These are phyloP conservation scores for Lucilia sericata DNA, from an alignment of 1,140 invertebrate species.

Conservation along the genomic window DNA sequence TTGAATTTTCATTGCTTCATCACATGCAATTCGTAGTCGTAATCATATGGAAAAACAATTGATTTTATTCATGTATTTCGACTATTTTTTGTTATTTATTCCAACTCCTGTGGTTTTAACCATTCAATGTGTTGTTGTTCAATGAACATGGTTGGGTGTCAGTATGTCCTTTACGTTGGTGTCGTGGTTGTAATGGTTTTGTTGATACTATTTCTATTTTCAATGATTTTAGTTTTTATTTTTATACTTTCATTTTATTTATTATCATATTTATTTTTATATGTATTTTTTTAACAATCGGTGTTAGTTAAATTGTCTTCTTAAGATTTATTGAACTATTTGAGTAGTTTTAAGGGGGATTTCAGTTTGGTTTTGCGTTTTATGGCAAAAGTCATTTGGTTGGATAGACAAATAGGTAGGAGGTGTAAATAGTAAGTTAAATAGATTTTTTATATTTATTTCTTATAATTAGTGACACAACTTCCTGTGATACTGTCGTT, in stretches of 20 bases:
- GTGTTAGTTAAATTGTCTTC: slow-evolving; percentile 6
- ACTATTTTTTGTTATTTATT: not conserved
- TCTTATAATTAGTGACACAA: no score
- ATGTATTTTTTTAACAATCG: not conserved
- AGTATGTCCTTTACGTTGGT: not conserved
- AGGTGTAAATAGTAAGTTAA: no score
- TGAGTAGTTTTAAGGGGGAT: not conserved
- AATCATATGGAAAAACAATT: slow-evolving; percentile 29
- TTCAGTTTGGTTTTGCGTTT: not conserved
- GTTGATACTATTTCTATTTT: slow-evolving; percentile 7
- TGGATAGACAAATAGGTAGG: no score
- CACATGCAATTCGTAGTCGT: slow-evolving; percentile 17
- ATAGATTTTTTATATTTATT: no score
- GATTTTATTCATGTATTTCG: slow-evolving; percentile 10
- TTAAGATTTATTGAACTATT: slow-evolving; percentile 15
- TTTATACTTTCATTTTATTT: not conserved
- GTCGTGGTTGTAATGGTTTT: slow-evolving; percentile 23
- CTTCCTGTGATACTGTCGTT: no score
- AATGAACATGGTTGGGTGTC: not conserved
- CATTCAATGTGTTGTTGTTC: not conserved
- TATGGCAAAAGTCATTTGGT: no score
- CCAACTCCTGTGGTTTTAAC: not conserved
- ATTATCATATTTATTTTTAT: not conserved
- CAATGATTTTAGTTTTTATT: no score
- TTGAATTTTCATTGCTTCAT: slow-evolving; percentile 34